Conservation (phyloP, 2,888 invertebrate species). For the Caenorhabditis sulstoni region DNA sequence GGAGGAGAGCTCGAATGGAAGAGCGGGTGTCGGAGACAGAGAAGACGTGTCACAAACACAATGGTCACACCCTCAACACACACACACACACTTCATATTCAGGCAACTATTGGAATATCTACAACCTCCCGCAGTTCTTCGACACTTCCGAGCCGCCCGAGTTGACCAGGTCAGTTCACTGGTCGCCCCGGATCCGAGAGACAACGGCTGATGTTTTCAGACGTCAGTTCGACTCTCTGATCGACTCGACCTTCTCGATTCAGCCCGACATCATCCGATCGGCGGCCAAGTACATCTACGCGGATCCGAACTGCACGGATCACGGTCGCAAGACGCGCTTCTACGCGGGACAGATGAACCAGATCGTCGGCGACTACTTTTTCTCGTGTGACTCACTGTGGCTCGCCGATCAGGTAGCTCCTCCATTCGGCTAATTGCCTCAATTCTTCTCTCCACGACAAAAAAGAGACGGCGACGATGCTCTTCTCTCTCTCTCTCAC, state of each 20-base stretch:
- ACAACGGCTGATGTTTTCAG: slow-evolving; percentile 18
- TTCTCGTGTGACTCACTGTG: slow-evolving; percentile 83
- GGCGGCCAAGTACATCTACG: slow-evolving; percentile 73
- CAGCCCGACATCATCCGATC: slow-evolving; percentile 74
- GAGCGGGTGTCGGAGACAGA: slow-evolving; percentile 34
- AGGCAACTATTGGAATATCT: slow-evolving; percentile 79
- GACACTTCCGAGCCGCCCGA: slow-evolving; percentile 71
- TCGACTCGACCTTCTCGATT: slow-evolving; percentile 46
- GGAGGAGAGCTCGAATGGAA: neutral
- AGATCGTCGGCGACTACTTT: slow-evolving; percentile 89
- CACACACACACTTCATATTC: slow-evolving; percentile 43
- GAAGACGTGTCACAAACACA: slow-evolving; percentile 39
- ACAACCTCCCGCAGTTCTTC: slow-evolving; percentile 75
- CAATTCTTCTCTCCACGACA: slow-evolving; percentile 27
- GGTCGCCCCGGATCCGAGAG: too few relatives aligned
- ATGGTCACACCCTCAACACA: slow-evolving; percentile 5
- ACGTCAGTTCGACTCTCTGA: slow-evolving; percentile 29
- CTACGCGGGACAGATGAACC: slow-evolving; percentile 73
- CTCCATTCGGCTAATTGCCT: slow-evolving; percentile 35
- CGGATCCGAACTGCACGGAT: slow-evolving; percentile 64
- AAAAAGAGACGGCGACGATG: too few relatives aligned
- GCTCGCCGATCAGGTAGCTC: slow-evolving; percentile 67
- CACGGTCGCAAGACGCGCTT: slow-evolving; percentile 56
- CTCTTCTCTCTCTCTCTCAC: neutral
- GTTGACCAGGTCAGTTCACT: slow-evolving; percentile 64